A percentile compares a stretch with the other conserved stretches of the same genome.
Conservation (phyloP, 2,113 vertebrate species). For the Malurus alboscapulatus region DNA sequence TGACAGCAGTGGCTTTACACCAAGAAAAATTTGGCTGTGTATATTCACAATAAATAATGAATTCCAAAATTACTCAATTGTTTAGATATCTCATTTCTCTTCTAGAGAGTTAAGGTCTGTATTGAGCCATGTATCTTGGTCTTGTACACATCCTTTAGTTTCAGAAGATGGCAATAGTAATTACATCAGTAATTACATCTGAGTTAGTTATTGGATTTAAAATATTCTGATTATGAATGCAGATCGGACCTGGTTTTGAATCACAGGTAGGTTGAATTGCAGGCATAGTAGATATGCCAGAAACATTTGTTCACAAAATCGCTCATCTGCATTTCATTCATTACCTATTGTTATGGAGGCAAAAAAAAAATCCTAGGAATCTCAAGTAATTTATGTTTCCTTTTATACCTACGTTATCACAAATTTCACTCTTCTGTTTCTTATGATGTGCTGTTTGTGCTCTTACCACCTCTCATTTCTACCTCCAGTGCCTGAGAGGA, state of each 20-base stretch:
- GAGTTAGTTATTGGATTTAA: slow-evolving; percentile 15
- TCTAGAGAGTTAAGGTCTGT: not conserved
- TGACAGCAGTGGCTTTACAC: slow-evolving; percentile 14
- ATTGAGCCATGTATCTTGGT: not conserved
- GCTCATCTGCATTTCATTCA: not conserved
- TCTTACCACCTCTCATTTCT: not conserved
- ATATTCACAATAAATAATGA: not conserved
- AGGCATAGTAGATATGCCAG: not conserved
- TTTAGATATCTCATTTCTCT: not conserved
- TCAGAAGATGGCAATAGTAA: not conserved
- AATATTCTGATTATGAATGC: not conserved
- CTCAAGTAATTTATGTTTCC: not conserved
- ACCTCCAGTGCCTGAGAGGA: not conserved
- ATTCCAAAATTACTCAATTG: not conserved
- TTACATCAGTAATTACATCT: not conserved
- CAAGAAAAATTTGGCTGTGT: not conserved
- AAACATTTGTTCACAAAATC: slow-evolving; percentile 28
- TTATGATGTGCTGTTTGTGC: not conserved
- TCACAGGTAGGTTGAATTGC: not conserved
- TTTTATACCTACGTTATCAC: not conserved
- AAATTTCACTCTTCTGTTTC: not conserved
- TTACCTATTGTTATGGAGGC: not conserved
- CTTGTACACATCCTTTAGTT: not conserved
- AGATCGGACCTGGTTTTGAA: not conserved
- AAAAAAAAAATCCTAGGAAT: slow-evolving; percentile 21